A percentile compares a stretch with the other conserved stretches of the same genome.
Evolutionary conservation across 2,888 invertebrate genomes (phyloP).

Genomic region (Linyphia triangularis): DNA sequence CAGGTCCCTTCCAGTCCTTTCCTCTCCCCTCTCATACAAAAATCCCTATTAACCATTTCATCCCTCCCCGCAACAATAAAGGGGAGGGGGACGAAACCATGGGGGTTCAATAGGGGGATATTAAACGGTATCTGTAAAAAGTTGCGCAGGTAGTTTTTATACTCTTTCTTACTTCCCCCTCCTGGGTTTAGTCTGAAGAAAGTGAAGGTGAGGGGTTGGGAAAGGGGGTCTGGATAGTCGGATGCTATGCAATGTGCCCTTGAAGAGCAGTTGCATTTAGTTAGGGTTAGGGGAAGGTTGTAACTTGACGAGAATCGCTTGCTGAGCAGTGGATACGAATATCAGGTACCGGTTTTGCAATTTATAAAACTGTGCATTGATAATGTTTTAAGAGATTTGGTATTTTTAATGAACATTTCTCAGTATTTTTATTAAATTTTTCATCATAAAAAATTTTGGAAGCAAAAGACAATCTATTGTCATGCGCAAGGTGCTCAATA

Average conservation of each 20-base stretch:
- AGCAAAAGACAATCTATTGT: too few relatives aligned
- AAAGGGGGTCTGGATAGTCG: constrained; percentile 1
- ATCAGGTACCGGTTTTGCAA: constrained; percentile 6
- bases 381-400: too few relatives aligned
- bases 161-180: too few relatives aligned
- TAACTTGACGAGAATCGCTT: background rate
- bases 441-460: too few relatives aligned
- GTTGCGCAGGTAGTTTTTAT: constrained; percentile 23
- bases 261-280: constrained; percentile 22
- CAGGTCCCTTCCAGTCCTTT: background rate
- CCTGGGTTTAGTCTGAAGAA: background rate
- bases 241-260: constrained; percentile 34
- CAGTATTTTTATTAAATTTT: too few relatives aligned
- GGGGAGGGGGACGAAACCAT: background rate
- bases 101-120: constrained; percentile 5
- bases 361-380: too few relatives aligned
- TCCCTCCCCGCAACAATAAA: background rate
- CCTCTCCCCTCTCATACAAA: background rate
- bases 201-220: constrained; percentile 8
- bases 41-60: background rate
- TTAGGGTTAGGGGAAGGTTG: constrained; percentile 33
- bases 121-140: constrained; percentile 38
- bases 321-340: background rate
- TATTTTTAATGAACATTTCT: too few relatives aligned
- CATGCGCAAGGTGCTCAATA: too few relatives aligned